phyloP scores from a whole-genome alignment of 2,797 vertebrate species.

The Clamator glandarius region DNA sequence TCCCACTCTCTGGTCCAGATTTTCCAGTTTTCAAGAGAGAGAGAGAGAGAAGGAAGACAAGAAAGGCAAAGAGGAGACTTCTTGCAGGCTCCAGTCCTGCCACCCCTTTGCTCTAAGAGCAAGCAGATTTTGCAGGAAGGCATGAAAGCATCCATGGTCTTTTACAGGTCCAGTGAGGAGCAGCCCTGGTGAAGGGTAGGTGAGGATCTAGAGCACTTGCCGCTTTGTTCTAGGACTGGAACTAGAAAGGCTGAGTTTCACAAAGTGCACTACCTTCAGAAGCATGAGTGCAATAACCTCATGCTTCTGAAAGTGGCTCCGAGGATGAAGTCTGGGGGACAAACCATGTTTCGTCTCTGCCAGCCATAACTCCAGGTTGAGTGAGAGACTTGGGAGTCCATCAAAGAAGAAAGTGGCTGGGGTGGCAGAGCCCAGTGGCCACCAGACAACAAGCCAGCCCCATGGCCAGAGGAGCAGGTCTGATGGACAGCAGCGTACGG shows the following conservation, averaged over 20 bases:
- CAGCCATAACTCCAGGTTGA: fast-evolving
- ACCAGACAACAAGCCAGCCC: neutral
- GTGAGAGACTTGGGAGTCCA: neutral
- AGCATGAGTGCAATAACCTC: fast-evolving
- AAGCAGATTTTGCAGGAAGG: neutral
- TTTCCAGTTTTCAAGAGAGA: neutral
- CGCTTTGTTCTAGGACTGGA: neutral
- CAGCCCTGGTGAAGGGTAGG: too few relatives aligned
- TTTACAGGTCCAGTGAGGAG: neutral
- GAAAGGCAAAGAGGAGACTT: neutral
- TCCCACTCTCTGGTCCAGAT: neutral
- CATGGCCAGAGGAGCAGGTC: fast-evolving
- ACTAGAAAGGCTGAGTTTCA: neutral
- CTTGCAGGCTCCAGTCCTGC: neutral
- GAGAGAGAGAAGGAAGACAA: neutral
- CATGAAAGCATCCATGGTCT: neutral
- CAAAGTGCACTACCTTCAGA: neutral
- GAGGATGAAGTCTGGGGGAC: neutral
- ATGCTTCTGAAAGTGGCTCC: neutral
- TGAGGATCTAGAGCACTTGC: neutral
- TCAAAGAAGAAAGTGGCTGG: neutral
- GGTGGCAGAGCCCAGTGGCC: fast-evolving
- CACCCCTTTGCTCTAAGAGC: neutral
- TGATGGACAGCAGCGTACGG: fast-evolving
- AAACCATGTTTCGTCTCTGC: fast-evolving